A percentile compares a stretch with the other conserved stretches of the same genome.
phyloP scores from a whole-genome alignment of 2,113 vertebrate species.

The Asarcornis scutulata region DNA sequence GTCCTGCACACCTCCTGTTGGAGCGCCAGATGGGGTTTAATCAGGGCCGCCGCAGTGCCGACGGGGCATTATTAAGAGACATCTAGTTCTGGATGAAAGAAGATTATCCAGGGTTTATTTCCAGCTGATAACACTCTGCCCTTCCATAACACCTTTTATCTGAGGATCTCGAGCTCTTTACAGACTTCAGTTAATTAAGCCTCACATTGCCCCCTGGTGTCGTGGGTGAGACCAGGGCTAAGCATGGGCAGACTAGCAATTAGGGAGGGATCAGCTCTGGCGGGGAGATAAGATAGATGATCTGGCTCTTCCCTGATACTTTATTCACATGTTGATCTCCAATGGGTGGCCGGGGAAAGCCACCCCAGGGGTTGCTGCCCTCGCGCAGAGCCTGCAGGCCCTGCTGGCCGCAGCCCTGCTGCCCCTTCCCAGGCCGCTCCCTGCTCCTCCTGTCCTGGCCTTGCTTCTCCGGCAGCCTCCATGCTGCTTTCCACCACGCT shows the following conservation, averaged over 20 bases:
- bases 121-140: constrained; percentile 63
- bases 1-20: neutral
- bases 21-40: constrained; percentile 60
- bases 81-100: constrained; percentile 62
- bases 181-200: constrained; percentile 55
- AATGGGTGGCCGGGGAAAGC: neutral
- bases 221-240: neutral
- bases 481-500: neutral
- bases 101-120: constrained; percentile 72
- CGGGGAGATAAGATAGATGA: neutral
- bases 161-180: constrained; percentile 45
- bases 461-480: neutral
- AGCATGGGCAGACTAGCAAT: neutral
- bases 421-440: neutral
- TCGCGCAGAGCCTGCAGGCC: neutral
- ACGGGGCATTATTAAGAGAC: constrained; percentile 50
- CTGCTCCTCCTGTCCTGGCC: neutral
- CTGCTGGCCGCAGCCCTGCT: neutral
- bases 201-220: constrained; percentile 33
- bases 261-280: neutral
- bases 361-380: neutral
- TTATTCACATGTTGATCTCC: constrained; percentile 47
- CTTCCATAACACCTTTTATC: constrained; percentile 63
- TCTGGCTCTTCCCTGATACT: neutral
- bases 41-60: neutral